Conservation (phyloP, 2,113 vertebrate species). For the Protomyctophum bolini region DNA sequence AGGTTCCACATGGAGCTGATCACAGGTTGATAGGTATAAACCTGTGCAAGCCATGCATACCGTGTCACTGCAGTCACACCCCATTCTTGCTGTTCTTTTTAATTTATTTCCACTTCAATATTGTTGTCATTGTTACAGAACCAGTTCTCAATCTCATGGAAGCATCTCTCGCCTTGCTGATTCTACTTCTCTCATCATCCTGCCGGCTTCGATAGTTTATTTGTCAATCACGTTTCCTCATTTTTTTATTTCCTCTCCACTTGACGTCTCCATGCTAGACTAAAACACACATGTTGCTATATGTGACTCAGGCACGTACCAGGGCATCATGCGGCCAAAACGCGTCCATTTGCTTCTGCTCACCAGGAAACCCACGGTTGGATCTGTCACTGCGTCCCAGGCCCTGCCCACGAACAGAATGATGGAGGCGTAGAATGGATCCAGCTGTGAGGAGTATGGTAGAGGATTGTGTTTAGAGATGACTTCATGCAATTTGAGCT, state of each 20-base stretch:
- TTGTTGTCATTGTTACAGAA: conserved; percentile 52
- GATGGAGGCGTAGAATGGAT: conserved; percentile 88
- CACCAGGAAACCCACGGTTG: conserved; percentile 91
- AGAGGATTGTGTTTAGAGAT: too few relatives aligned
- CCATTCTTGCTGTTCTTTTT: not conserved
- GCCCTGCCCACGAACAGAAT: conserved; percentile 91
- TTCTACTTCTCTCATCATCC: not conserved
- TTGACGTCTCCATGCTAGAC: not conserved
- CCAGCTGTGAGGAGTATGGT: conserved; percentile 73
- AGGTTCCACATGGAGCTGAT: too few relatives aligned
- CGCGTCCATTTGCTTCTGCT: conserved; percentile 88
- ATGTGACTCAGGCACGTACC: conserved; percentile 76
- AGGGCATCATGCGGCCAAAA: conserved; percentile 91
- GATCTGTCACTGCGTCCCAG: conserved; percentile 94
- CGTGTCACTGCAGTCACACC: not conserved
- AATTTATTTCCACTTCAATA: not conserved
- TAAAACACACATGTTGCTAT: not conserved
- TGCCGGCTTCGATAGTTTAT: too few relatives aligned
- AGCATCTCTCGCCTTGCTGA: not conserved
- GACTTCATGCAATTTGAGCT: too few relatives aligned
- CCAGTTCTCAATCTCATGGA: not conserved
- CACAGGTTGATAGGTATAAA: too few relatives aligned
- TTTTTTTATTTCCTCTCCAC: not conserved
- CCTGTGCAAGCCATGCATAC: not conserved
- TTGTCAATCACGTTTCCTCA: not conserved